Percentiles rank a stretch among this genome's conserved stretches.
These are phyloP conservation scores for Rhea pennata DNA, from an alignment of 2,113 vertebrate genomes.

Conservation along the genomic window DNA sequence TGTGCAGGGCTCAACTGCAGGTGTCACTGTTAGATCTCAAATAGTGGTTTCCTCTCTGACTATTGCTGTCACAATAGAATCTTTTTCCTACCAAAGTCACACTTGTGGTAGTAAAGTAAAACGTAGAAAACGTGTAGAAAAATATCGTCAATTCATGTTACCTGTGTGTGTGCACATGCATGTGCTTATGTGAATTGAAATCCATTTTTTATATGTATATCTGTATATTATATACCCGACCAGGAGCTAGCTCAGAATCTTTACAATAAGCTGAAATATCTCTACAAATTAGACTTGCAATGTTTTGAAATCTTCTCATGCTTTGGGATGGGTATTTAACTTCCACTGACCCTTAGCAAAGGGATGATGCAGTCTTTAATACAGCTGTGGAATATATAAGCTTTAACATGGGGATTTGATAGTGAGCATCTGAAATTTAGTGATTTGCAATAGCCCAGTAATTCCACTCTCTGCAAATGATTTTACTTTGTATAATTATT, in stretches of 20 bases:
- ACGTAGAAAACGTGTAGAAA: background rate
- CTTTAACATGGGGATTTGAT: background rate
- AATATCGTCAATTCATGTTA: background rate
- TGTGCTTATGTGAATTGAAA: background rate
- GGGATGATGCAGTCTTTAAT: background rate
- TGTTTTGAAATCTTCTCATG: background rate
- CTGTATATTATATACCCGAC: background rate
- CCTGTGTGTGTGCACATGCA: rapidly evolving
- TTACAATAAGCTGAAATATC: background rate
- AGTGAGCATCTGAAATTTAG: background rate
- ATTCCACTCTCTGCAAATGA: slow-evolving; percentile 31
- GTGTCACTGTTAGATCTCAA: slow-evolving; percentile 81
- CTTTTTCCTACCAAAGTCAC: background rate
- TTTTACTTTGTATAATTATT: slow-evolving; percentile 11
- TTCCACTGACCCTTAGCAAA: background rate
- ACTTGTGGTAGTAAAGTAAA: background rate
- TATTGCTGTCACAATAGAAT: background rate
- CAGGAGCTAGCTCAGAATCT: background rate
- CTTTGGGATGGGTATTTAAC: background rate
- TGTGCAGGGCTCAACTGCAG: slow-evolving; percentile 71
- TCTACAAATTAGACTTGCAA: background rate
- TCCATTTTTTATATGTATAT: rapidly evolving
- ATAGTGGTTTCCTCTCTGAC: slow-evolving; percentile 42
- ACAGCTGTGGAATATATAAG: background rate
- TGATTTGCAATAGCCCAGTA: slow-evolving; percentile 10